Evolutionary conservation across 2,113 vertebrate genomes (phyloP).

Genomic region (Ploceus nigricollis): DNA sequence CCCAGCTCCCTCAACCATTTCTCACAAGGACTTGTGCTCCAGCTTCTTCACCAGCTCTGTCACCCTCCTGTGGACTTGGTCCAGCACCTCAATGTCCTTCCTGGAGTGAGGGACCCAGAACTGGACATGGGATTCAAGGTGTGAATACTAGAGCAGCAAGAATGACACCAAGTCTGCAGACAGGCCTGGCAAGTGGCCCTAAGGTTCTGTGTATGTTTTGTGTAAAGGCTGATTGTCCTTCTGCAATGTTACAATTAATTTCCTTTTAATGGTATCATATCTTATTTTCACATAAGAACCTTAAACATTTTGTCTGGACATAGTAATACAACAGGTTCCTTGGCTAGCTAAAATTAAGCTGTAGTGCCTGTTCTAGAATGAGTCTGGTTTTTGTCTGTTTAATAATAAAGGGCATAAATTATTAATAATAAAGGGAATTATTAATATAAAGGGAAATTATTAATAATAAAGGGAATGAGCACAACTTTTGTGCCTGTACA

Average conservation of each 20-base stretch:
- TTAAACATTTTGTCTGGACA: neutral
- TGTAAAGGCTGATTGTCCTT: neutral
- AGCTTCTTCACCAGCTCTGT: neutral
- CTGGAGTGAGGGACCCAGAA: neutral
- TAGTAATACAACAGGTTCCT: neutral
- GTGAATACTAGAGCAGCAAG: neutral
- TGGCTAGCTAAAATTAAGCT: neutral
- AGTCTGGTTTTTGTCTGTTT: neutral
- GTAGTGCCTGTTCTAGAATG: neutral
- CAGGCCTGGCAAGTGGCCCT: neutral
- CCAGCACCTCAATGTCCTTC: neutral
- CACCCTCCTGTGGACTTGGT: neutral
- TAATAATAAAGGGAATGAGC: neutral
- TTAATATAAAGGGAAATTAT: no score
- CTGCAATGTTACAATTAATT: neutral
- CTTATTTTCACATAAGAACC: neutral
- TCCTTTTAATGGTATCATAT: accelerated
- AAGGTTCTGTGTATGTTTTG: neutral
- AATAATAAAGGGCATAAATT: neutral
- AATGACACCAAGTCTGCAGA: neutral
- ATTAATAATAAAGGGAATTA: no score
- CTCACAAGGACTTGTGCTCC: neutral
- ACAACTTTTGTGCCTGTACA: neutral
- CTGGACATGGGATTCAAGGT: neutral
- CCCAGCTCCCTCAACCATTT: neutral